phyloP scores from a whole-genome alignment of 2,888 invertebrate species.

The Calameuta idolon region DNA sequence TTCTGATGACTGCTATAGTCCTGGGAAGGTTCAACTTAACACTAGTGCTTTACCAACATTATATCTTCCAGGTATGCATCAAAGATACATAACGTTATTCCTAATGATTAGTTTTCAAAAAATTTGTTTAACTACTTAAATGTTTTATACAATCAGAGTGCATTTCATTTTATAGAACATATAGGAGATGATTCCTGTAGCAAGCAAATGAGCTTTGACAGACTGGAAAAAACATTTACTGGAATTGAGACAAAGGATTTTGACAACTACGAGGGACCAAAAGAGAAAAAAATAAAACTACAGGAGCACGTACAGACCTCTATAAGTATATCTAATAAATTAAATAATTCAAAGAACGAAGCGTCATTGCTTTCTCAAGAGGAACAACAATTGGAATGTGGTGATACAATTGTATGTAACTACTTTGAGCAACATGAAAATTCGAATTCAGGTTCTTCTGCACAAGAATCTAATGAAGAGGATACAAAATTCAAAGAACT shows the following conservation, averaged over 20 bases:
- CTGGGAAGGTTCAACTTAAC: not conserved
- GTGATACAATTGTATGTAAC: not conserved
- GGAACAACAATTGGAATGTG: not conserved
- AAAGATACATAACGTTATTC: not conserved
- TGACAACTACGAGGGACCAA: not conserved
- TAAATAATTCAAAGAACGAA: not conserved
- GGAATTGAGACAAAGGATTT: not conserved
- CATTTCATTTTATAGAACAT: not conserved
- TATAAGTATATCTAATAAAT: not conserved
- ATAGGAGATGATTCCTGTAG: not conserved
- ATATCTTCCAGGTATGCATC: not conserved
- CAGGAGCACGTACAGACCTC: not conserved
- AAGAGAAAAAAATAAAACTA: not conserved
- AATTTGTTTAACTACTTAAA: not conserved
- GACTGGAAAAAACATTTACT: not conserved
- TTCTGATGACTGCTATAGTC: constrained; percentile 1
- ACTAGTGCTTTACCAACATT: not conserved
- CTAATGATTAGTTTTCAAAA: not conserved
- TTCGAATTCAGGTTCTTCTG: not conserved
- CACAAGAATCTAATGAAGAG: not conserved
- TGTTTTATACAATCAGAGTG: not conserved
- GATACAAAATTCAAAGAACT: not conserved
- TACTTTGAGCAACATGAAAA: not conserved
- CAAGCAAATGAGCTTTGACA: not conserved
- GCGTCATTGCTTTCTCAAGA: not conserved